Evolutionary conservation across 1,140 invertebrate genomes (phyloP).

Genomic region (Lordiphosa stackelbergi): DNA sequence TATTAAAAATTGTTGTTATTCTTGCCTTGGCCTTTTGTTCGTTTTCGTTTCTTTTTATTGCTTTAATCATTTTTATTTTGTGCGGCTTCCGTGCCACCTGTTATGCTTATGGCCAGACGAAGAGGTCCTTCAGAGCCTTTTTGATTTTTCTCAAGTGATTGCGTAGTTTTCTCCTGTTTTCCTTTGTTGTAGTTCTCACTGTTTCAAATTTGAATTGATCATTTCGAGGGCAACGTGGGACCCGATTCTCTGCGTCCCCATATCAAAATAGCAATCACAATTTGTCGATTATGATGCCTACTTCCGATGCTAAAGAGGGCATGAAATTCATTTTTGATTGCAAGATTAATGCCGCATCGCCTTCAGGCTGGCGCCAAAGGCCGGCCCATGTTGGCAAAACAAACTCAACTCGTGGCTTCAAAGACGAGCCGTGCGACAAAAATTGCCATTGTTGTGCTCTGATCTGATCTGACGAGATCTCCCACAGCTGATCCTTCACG

Average conservation of each 20-base stretch:
- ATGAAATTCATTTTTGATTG: slow-evolving; percentile 56
- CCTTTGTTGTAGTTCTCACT: slow-evolving; percentile 54
- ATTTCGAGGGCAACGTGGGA: slow-evolving; percentile 61
- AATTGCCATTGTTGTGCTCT: slow-evolving; percentile 24
- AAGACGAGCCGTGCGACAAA: slow-evolving; percentile 62
- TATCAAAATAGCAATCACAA: slow-evolving; percentile 67
- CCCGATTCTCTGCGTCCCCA: slow-evolving; percentile 12
- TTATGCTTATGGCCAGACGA: slow-evolving; percentile 43
- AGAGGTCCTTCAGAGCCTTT: slow-evolving; percentile 52
- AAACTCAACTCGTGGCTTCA: slow-evolving; percentile 42
- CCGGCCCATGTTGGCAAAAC: slow-evolving; percentile 66
- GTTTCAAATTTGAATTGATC: slow-evolving; percentile 75
- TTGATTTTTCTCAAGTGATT: slow-evolving; percentile 76
- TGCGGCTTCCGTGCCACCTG: slow-evolving; percentile 76
- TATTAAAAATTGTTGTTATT: slow-evolving; percentile 73
- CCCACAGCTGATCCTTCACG: background rate
- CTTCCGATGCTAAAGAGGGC: slow-evolving; percentile 49
- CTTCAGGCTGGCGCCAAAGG: slow-evolving; percentile 46
- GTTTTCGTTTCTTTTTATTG: slow-evolving; percentile 58
- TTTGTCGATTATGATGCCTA: slow-evolving; percentile 66
- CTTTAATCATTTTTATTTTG: slow-evolving; percentile 76
- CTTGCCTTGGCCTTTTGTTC: slow-evolving; percentile 46
- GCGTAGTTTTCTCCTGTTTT: slow-evolving; percentile 68
- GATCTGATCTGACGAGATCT: background rate
- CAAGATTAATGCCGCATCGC: slow-evolving; percentile 11